Evolutionary conservation across 2,797 vertebrate genomes (phyloP).

Genomic region (Spondyliosoma cantharus): DNA sequence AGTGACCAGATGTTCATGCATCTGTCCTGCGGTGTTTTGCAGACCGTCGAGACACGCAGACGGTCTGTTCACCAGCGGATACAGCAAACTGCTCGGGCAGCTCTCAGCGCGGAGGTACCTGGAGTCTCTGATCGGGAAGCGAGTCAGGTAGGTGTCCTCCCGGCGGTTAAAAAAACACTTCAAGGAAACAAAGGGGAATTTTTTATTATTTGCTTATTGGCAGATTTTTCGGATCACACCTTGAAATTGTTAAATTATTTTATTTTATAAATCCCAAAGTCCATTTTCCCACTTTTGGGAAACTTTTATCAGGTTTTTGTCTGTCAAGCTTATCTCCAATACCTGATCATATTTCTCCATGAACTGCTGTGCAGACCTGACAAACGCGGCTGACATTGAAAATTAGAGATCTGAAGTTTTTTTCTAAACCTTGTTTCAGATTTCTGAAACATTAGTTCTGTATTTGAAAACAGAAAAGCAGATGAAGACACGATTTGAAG

Average conservation of each 20-base stretch:
- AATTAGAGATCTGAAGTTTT: background rate
- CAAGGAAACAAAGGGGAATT: no score
- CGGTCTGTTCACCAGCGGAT: constrained; percentile 94
- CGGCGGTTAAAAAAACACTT: no score
- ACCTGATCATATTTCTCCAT: background rate
- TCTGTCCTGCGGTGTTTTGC: constrained; percentile 38
- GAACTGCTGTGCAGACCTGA: background rate
- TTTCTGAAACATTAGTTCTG: background rate
- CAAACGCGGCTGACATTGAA: background rate
- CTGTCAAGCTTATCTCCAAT: no score
- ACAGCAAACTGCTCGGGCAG: constrained; percentile 95
- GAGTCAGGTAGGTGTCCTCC: constrained; percentile 86
- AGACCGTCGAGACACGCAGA: constrained; percentile 94
- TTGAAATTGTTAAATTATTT: background rate
- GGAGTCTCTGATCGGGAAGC: constrained; percentile 94
- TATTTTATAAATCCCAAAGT: background rate
- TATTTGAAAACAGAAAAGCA: background rate
- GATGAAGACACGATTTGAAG: background rate
- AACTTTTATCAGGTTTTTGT: background rate
- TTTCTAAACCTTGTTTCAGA: background rate
- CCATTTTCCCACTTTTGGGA: background rate
- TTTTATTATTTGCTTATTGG: background rate
- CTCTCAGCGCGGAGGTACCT: constrained; percentile 94
- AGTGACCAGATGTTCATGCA: background rate
- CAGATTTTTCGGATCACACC: background rate